phyloP scores from a whole-genome alignment of 1,140 invertebrate genomes.

The Eurytemora carolleeae region DNA sequence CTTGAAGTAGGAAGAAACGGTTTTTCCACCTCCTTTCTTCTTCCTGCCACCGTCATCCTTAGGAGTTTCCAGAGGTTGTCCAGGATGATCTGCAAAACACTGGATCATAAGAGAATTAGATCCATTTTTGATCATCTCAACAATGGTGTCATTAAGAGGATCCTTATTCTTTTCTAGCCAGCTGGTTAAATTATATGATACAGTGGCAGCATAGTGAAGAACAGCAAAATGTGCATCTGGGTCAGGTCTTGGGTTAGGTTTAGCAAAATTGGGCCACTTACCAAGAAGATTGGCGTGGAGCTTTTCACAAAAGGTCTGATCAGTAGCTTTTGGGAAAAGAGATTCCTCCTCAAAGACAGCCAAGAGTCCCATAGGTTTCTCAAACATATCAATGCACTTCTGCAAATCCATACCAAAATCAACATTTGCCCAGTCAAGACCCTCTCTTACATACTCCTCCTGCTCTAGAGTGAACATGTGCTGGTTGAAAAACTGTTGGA shows the following conservation, averaged over 20 bases:
- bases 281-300: conserved; percentile 95
- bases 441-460: too few species aligned
- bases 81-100: conserved; percentile 84
- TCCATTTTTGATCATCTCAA: too few species aligned
- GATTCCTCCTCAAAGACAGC: too few species aligned
- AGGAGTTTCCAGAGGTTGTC: conserved; percentile 54
- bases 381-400: conserved; percentile 96
- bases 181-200: conserved; percentile 89
- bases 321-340: conserved; percentile 98
- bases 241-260: conserved; percentile 91
- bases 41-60: conserved; percentile 44
- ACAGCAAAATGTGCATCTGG: conserved; percentile 94
- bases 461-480: too few species aligned
- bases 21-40: conserved; percentile 87
- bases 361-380: too few species aligned
- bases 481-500: too few species aligned
- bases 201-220: conserved; percentile 92
- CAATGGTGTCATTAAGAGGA: too few species aligned
- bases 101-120: too few species aligned
- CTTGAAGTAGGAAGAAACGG: conserved; percentile 81
- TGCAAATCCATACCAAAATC: conserved; percentile 95
- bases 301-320: conserved; percentile 93
- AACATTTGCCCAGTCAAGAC: too few species aligned
- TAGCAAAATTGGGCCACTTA: conserved; percentile 90
- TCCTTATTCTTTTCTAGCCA: conserved; percentile 99